A percentile compares a stretch with the other conserved stretches of the same genome.
Conservation (phyloP, 1,140 invertebrate species). For the Monomorium pharaonis region DNA sequence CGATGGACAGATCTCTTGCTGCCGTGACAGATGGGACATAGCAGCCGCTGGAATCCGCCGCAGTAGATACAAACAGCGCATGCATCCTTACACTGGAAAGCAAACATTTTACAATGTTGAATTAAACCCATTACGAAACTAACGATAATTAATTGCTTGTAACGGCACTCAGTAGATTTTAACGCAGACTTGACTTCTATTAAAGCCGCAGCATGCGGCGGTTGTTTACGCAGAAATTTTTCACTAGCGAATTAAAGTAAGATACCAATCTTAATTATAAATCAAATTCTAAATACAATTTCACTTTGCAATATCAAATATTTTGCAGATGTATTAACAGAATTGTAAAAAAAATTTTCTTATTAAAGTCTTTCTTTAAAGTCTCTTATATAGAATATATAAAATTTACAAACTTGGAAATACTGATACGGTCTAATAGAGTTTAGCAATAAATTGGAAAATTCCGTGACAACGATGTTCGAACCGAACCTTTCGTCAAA, state of each 20-base stretch:
- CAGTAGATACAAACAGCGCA: conserved; percentile 92
- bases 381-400: neutral
- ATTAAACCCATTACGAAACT: neutral
- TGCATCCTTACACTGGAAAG: conserved; percentile 90
- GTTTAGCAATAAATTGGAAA: neutral
- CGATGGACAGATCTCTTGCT: conserved; percentile 97
- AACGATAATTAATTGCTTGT: neutral
- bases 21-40: conserved; percentile 96
- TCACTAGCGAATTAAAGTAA: neutral
- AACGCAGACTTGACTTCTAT: neutral
- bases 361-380: neutral
- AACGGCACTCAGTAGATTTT: neutral
- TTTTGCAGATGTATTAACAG: too few species aligned
- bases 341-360: too few species aligned
- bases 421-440: neutral
- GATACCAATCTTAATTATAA: too few species aligned
- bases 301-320: too few species aligned
- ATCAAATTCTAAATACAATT: too few species aligned
- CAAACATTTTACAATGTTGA: conserved; percentile 29
- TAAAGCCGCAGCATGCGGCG: neutral
- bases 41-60: conserved; percentile 95
- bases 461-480: conserved; percentile 14
- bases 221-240: neutral
- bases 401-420: neutral
- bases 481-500: neutral